Evolutionary conservation across 2,797 vertebrate species (phyloP), one percentile per base, ranked within the genome.

Genomic region (Capromys pilorides): DNA sequence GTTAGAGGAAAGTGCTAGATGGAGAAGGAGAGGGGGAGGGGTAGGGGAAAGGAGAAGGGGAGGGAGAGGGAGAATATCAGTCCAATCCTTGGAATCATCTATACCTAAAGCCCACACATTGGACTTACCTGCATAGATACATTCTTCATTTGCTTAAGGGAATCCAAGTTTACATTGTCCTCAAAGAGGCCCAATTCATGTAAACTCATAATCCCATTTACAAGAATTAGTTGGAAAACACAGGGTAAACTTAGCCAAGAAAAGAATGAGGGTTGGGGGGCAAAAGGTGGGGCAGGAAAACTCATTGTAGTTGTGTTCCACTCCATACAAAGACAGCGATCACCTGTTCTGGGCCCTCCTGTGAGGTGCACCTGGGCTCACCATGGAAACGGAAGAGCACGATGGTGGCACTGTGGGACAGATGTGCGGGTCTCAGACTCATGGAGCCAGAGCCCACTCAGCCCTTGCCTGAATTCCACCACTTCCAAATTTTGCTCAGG

Each of bases 81-180:
- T 87, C 2, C 26, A 82, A 69, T 84, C 10, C 64, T 71, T 93
- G 61, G 83, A n/a, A 54, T 51, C 39, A 62, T 22, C 19, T 51
- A 2, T 33, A 21, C 59, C 66, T 54, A 21, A 67, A 92, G 41
- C 61, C 61, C 28, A 31, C 24, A 7, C 8, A 11, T 22, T 5
- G 24, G 67, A 61, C 18, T 92, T 41, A 39, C 26, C 6, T 39
- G 41, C 31, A 41, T 41, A 62, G 54, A 5, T 7, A 26, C 3
- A 16, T 45, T 61, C 64, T 91, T 57, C 78, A 49, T 81, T 94
- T 71, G 84, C 49, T 88, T 81, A 75, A 49, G 64, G 28, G 19
- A 69, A 24, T 73, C 26, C 36, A 71, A 49, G 31, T 69, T 89
- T 39, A 61, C 28, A 14, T 49, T 73, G 66, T 22, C 33, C 84